A percentile compares a stretch with the other conserved stretches of the same genome.
These are phyloP conservation scores for Fragum sueziense DNA, from an alignment of 2,888 invertebrate genomes.

Conservation along the genomic window DNA sequence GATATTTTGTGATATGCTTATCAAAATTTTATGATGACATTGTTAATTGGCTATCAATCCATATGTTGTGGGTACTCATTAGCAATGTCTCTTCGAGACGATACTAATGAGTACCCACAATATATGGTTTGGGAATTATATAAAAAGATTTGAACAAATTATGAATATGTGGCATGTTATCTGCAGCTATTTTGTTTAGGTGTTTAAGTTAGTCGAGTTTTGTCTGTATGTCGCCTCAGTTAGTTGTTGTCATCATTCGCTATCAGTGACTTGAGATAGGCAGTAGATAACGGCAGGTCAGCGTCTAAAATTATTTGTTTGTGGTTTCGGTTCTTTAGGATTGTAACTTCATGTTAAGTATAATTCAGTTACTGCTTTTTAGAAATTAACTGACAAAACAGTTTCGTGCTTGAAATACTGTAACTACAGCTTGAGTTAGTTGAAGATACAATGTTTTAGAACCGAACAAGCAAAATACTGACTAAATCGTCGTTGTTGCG, in stretches of 20 bases:
- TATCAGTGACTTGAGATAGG: slow-evolving; percentile 22
- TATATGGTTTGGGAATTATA: background rate
- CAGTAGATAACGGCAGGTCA: slow-evolving; percentile 10
- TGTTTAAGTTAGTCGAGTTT: background rate
- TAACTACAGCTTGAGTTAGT: too few relatives aligned
- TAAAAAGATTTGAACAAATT: background rate
- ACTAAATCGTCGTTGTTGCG: background rate
- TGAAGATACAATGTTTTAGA: too few relatives aligned
- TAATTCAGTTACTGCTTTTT: too few relatives aligned
- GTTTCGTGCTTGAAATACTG: too few relatives aligned
- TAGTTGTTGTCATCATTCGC: slow-evolving; percentile 1
- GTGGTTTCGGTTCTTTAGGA: too few relatives aligned
- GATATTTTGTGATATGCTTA: too few relatives aligned
- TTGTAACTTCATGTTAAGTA: too few relatives aligned
- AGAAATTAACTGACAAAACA: too few relatives aligned
- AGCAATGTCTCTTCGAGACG: background rate
- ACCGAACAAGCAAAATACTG: too few relatives aligned
- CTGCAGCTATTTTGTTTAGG: background rate
- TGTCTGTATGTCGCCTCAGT: background rate
- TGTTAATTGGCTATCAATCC: background rate
- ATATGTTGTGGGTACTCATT: slow-evolving; percentile 1
- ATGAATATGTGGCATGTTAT: too few relatives aligned
- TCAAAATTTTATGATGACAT: too few relatives aligned
- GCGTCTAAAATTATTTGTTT: too few relatives aligned
- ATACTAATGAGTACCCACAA: background rate